These are phyloP conservation scores for Leucopsar rothschildi DNA, from an alignment of 2,113 vertebrate species.

Conservation along the genomic window DNA sequence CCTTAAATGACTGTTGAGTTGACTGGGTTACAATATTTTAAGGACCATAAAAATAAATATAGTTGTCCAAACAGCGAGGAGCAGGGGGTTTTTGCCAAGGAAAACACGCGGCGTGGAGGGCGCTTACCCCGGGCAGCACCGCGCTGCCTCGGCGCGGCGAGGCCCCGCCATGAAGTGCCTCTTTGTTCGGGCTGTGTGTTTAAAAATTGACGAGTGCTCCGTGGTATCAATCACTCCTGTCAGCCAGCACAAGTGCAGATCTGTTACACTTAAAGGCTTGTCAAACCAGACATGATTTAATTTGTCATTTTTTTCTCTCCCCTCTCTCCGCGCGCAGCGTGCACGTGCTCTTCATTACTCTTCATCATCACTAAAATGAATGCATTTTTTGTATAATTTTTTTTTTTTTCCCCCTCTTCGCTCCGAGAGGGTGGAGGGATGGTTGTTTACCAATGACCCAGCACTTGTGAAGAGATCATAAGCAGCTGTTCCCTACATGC, in stretches of 20 bases:
- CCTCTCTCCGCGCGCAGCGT: neutral
- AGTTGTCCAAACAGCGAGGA: slow-evolving; percentile 67
- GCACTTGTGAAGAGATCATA: slow-evolving; percentile 69
- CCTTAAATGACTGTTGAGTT: slow-evolving; percentile 72
- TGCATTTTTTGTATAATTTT: slow-evolving; percentile 64
- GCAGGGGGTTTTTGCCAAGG: slow-evolving; percentile 59
- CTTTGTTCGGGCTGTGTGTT: slow-evolving; percentile 75
- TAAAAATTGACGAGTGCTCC: slow-evolving; percentile 73
- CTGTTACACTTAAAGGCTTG: slow-evolving; percentile 73
- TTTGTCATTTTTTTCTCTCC: slow-evolving; percentile 68
- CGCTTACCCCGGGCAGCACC: slow-evolving; percentile 21
- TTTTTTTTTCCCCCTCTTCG: neutral
- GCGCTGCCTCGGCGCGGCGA: slow-evolving; percentile 19
- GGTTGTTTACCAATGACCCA: slow-evolving; percentile 69
- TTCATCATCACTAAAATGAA: slow-evolving; percentile 64
- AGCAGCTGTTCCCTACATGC: slow-evolving; percentile 67
- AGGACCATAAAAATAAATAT: slow-evolving; percentile 76
- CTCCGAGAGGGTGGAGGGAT: slow-evolving; percentile 14
- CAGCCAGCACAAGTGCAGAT: slow-evolving; percentile 72
- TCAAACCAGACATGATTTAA: slow-evolving; percentile 76
- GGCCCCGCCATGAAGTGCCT: slow-evolving; percentile 63
- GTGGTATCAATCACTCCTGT: slow-evolving; percentile 74
- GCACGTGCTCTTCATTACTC: slow-evolving; percentile 73
- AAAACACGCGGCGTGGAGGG: slow-evolving; percentile 61
- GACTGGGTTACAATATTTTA: slow-evolving; percentile 73